A percentile compares a stretch with the other conserved stretches of the same genome.
phyloP scores from a whole-genome alignment of 2,113 vertebrate species.

The Pleuronectes platessa region DNA sequence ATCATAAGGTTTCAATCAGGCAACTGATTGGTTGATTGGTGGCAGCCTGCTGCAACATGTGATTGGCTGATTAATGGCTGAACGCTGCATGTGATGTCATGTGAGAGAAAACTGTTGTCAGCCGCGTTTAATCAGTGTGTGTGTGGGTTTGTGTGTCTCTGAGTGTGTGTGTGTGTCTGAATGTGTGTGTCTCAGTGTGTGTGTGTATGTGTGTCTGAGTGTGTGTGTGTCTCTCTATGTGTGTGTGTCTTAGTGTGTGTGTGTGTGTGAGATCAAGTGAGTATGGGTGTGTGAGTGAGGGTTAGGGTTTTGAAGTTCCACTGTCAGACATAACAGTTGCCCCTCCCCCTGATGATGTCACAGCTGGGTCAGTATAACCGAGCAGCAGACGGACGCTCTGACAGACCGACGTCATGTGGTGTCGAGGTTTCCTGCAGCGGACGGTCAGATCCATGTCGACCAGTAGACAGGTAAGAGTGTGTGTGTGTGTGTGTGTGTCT shows the following conservation, averaged over 20 bases:
- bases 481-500: conserved; percentile 6
- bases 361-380: conserved; percentile 35
- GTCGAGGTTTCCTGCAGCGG: conserved; percentile 47
- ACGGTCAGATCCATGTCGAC: conserved; percentile 23
- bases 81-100: conserved; percentile 64
- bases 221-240: not conserved
- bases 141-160: not conserved
- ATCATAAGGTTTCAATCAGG: conserved; percentile 22
- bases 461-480: conserved; percentile 57
- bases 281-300: not conserved
- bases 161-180: not conserved
- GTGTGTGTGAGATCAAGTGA: not conserved
- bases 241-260: not conserved
- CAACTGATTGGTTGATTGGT: conserved; percentile 66
- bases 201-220: too few relatives aligned
- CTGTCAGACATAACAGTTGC: not conserved
- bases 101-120: conserved; percentile 52
- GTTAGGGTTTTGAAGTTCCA: not conserved
- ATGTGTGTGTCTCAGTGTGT: not conserved
- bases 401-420: conserved; percentile 57
- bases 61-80: conserved; percentile 58
- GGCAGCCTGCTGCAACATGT: conserved; percentile 61
- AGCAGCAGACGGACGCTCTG: not conserved
- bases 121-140: conserved; percentile 41
- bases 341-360: conserved; percentile 31